These are phyloP conservation scores for Apodemia duryi DNA, from an alignment of 2,888 invertebrate species.

Conservation along the genomic window DNA sequence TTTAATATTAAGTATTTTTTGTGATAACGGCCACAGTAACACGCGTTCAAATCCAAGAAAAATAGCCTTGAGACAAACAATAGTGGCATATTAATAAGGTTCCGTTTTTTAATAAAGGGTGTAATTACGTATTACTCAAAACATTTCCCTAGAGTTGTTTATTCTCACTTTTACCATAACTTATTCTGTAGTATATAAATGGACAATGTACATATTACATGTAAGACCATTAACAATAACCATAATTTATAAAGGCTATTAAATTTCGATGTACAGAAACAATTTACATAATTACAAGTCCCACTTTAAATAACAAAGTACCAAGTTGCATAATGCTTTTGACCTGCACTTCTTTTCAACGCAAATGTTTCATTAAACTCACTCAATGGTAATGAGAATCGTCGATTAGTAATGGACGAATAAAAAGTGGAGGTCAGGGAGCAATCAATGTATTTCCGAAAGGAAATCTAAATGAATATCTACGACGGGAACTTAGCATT, in stretches of 20 bases:
- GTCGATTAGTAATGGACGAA: conserved; percentile 13
- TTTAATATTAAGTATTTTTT: too few relatives aligned
- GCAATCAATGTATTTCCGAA: conserved; percentile 11
- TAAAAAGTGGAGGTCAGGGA: conserved; percentile 12
- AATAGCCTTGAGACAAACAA: too few relatives aligned
- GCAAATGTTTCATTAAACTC: conserved; percentile 9
- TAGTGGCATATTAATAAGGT: too few relatives aligned
- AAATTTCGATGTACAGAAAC: conserved; percentile 8
- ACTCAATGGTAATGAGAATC: conserved; percentile 14
- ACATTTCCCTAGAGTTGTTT: too few relatives aligned
- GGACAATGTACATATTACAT: too few relatives aligned
- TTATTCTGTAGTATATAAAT: too few relatives aligned
- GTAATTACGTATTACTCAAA: too few relatives aligned
- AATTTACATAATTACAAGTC: conserved; percentile 2
- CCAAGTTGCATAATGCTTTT: conserved; percentile 12
- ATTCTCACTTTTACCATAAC: too few relatives aligned
- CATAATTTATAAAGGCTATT: background rate
- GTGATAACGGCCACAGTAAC: too few relatives aligned
- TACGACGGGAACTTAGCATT: background rate
- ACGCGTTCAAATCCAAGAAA: too few relatives aligned
- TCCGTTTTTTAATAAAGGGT: too few relatives aligned
- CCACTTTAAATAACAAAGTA: conserved; percentile 9
- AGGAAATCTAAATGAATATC: conserved; percentile 9
- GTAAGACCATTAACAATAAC: background rate
- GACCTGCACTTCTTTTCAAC: conserved; percentile 14